These are phyloP conservation scores for Sminthopsis crassicaudata DNA, from an alignment of 2,113 vertebrate species.

Conservation along the genomic window DNA sequence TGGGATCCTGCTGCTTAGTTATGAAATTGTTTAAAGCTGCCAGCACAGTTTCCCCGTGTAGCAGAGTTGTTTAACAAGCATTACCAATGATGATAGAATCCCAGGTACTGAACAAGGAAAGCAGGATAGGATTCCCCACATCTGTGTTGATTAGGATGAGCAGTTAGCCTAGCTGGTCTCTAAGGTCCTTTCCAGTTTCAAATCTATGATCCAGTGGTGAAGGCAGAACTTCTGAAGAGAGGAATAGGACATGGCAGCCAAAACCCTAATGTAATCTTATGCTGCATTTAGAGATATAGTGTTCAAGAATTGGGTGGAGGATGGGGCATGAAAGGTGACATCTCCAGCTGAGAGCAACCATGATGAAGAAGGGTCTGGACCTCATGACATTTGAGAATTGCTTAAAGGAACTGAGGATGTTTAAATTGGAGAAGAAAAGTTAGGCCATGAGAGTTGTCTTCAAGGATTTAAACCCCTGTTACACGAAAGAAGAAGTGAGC, in stretches of 20 bases:
- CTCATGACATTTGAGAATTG: background rate
- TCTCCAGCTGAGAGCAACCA: background rate
- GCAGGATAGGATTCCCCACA: background rate
- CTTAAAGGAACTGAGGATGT: background rate
- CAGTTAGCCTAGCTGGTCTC: background rate
- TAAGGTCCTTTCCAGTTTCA: background rate
- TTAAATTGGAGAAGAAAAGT: background rate
- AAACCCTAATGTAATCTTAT: background rate
- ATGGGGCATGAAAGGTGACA: background rate
- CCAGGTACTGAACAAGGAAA: background rate
- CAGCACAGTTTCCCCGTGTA: background rate
- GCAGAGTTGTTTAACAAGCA: background rate
- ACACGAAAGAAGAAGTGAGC: background rate
- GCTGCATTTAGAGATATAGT: background rate
- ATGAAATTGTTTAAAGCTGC: background rate
- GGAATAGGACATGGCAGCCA: background rate
- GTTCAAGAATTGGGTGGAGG: background rate
- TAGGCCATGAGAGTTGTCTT: background rate
- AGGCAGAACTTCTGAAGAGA: background rate
- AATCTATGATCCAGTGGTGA: background rate
- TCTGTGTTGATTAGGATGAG: background rate
- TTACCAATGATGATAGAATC: background rate
- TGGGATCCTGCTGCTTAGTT: background rate
- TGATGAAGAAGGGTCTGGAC: background rate
- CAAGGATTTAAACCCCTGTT: background rate